phyloP scores from a whole-genome alignment of 1,140 invertebrate genomes.

The Cepaea nemoralis region DNA sequence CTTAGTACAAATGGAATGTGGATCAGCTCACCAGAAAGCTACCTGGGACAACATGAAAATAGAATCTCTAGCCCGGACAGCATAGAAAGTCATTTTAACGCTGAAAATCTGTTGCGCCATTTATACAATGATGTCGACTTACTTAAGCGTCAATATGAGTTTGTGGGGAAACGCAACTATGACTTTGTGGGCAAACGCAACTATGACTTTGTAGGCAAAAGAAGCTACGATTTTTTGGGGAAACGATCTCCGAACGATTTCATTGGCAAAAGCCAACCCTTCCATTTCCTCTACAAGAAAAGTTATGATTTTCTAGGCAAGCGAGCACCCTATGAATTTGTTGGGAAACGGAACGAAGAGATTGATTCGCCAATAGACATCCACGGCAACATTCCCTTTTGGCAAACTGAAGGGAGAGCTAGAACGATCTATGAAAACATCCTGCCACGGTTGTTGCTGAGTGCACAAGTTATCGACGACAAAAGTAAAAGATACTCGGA shows the following conservation, averaged over 20 bases:
- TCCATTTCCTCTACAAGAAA: neutral
- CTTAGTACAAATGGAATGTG: neutral
- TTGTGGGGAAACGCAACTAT: neutral
- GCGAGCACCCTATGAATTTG: neutral
- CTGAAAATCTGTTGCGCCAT: neutral
- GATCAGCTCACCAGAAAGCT: no score
- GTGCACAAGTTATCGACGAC: neutral
- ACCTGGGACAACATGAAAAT: neutral
- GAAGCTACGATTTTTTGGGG: slow-evolving; percentile 22
- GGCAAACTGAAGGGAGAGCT: no score
- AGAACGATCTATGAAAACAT: no score
- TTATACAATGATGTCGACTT: neutral
- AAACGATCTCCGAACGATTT: slow-evolving; percentile 19
- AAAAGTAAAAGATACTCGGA: slow-evolving; percentile 15
- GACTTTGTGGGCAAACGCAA: neutral
- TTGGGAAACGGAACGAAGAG: slow-evolving; percentile 17
- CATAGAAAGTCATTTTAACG: neutral
- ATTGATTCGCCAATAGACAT: no score
- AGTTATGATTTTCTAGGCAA: slow-evolving; percentile 25
- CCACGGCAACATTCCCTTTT: no score
- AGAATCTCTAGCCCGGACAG: neutral
- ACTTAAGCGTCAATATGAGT: neutral
- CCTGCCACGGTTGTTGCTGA: neutral
- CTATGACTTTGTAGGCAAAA: slow-evolving; percentile 19
- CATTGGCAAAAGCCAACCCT: neutral